These are phyloP conservation scores for Nicator chloris DNA, from an alignment of 2,113 vertebrate genomes.

Conservation along the genomic window DNA sequence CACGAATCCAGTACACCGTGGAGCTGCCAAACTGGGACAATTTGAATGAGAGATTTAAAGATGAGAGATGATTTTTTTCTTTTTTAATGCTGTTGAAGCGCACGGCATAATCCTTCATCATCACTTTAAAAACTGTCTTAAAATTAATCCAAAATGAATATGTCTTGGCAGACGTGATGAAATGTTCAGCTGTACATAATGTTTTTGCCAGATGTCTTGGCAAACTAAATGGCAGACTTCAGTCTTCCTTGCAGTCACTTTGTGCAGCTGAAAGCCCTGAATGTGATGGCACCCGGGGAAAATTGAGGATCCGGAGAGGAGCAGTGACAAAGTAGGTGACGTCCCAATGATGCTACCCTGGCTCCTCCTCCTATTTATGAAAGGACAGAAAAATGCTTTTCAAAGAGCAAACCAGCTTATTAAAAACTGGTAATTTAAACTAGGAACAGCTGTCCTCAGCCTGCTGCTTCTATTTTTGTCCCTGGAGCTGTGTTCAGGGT, in stretches of 20 bases:
- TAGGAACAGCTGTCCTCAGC: slow-evolving; percentile 14
- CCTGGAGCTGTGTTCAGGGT: background rate
- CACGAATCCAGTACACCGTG: background rate
- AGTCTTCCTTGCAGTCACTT: background rate
- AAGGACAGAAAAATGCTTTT: background rate
- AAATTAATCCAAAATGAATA: slow-evolving; percentile 15
- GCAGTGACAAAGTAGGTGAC: background rate
- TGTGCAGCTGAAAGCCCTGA: background rate
- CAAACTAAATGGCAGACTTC: slow-evolving; percentile 3
- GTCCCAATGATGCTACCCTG: fast-evolving
- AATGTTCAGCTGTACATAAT: background rate
- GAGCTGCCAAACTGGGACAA: background rate
- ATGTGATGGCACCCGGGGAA: background rate
- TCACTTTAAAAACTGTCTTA: slow-evolving; percentile 7
- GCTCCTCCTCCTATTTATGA: background rate
- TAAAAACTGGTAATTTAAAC: slow-evolving; percentile 12
- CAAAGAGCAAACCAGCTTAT: slow-evolving; percentile 11
- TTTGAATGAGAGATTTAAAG: background rate
- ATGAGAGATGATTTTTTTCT: background rate
- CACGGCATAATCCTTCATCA: background rate
- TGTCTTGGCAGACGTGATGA: slow-evolving; percentile 27
- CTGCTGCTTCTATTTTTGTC: background rate
- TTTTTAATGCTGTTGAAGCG: background rate
- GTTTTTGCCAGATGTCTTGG: slow-evolving; percentile 21
- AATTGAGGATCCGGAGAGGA: background rate